Base-by-base conservation (phyloP, 2,113 vertebrate genomes). In the Polypterus senegalus region DNA sequence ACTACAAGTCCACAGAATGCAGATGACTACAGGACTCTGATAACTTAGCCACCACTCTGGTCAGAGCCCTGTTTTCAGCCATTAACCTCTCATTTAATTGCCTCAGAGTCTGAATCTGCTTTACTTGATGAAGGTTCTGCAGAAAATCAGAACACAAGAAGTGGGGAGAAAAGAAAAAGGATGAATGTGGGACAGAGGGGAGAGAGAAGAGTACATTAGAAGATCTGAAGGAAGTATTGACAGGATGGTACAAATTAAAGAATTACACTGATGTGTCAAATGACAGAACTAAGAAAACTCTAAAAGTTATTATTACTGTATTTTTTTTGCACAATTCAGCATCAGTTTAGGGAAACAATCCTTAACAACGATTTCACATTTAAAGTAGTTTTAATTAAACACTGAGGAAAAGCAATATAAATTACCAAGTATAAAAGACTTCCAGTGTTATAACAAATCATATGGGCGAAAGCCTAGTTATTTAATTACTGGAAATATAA, bases 61-160 rank as follows among this genome's bases (percentile, higher is more conserved):
- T 89, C 89, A 98, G 89, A 72, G 93, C 94, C 86, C 92, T 91
- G 88, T 96, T 98, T 89, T 97, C 96, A 72, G 88, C 88, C 90
- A 94, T 82, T 87, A 98, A 89, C 65, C 85, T 88, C 80, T 98
- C 92, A 87, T 97, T 96, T 84, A 93, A 85, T 83, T 88, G 87
- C 76, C 87, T 89, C 89, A 97, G 88, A 82, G 91, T 83, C 10
- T 92, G 91, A 87, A 94, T 92, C 85, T 97, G 92, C 85, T 92
- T 95, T 92, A 96, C 88, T 89, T 93, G 90, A 71, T 89, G 91
- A 77, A 94, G 91, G 82, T 89, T 94, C 94, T 98, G 89, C 78
- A 86, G 78, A 77, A 87, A 61, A 87, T 85, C 71, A 75, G 72
- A 79, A 81, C 71, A 81, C 73, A 86, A 45, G 27, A 27, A 27